Base-by-base conservation (phyloP, 2,888 invertebrate genomes). In the Chromoteleia sp. region DNA sequence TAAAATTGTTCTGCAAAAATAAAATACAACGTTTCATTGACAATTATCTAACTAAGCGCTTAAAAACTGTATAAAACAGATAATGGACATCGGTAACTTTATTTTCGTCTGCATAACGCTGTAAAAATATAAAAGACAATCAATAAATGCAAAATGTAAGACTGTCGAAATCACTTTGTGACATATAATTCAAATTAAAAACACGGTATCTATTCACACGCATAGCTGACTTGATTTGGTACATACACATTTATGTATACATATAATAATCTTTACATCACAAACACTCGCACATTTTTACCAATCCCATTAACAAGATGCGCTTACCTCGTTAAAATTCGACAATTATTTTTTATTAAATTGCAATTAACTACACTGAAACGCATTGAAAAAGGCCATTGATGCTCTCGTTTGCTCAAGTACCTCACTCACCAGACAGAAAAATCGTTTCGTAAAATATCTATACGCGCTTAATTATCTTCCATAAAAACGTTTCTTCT, bases 331-430 rank as follows among this genome's bases (percentile, higher is more conserved):
- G 6, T 25, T 21, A 41, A 52, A 74, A 43, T 7, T 43, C 12
- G 65, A 58, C 56, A 63, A 14, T 45, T 54, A 21, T 65, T 65
- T 56, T 4, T 56, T 36, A 21, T 65, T 56, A 33, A 56, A 43
- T 56, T 39, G 21, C 50, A 61, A 58, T 68, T 59, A 76, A 63
- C 54, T 67, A 74, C 71, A 43, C 43, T 67, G 61, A 63, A 73
- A 73, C 58, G 71, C 48, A 67, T 81, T 74, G 39, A 58, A 81
- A 83, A 82, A 83, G 80, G 81, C 81, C 81, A 79, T 79, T 61
- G 17, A 68, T 67, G 15, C 43, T 67, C 48, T 48, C 58, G 6
- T 58, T 61, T 21, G n/a, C 19, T 78, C 54, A 39, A 58, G 7
- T 58, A 15, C 14, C 17, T 48, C 48, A 54, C 79, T 56, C 70